Conservation (phyloP, 2,888 invertebrate genomes). For the Salpingus planirostris region DNA sequence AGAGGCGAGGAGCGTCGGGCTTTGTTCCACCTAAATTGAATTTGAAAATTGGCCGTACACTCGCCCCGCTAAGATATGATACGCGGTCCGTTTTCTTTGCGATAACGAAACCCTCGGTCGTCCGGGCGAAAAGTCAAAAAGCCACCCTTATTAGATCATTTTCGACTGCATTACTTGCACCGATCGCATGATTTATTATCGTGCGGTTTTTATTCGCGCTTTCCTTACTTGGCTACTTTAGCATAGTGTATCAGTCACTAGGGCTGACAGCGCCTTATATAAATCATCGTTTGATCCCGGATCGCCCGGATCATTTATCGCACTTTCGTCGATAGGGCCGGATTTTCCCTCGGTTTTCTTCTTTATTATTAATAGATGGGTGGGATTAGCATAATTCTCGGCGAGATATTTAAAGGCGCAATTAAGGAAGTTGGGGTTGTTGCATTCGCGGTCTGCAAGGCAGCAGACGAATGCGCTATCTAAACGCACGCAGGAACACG, state of each 20-base stretch:
- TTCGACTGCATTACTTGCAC: constrained; percentile 40
- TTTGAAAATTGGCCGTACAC: constrained; percentile 41
- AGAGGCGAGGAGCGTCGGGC: no score
- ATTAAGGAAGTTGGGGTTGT: no score
- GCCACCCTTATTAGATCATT: constrained; percentile 32
- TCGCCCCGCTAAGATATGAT: constrained; percentile 33
- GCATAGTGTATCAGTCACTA: constrained; percentile 41
- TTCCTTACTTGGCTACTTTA: constrained; percentile 30
- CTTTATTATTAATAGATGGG: no score
- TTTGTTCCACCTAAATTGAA: constrained; percentile 42
- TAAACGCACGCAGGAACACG: no score
- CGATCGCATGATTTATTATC: constrained; percentile 43
- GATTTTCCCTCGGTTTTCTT: no score
- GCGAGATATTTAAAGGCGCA: no score
- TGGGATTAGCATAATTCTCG: no score
- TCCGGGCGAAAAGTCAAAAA: constrained; percentile 37
- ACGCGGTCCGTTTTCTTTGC: constrained; percentile 29
- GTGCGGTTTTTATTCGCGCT: constrained; percentile 30
- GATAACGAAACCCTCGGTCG: no score
- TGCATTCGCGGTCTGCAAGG: no score
- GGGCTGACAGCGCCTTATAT: constrained; percentile 33
- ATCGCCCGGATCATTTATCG: constrained; percentile 33
- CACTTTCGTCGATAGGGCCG: constrained; percentile 17
- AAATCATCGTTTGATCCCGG: constrained; percentile 40
- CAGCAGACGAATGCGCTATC: no score